Evolutionary conservation across 2,888 invertebrate species (phyloP).

Genomic region (Hipparchia semele): DNA sequence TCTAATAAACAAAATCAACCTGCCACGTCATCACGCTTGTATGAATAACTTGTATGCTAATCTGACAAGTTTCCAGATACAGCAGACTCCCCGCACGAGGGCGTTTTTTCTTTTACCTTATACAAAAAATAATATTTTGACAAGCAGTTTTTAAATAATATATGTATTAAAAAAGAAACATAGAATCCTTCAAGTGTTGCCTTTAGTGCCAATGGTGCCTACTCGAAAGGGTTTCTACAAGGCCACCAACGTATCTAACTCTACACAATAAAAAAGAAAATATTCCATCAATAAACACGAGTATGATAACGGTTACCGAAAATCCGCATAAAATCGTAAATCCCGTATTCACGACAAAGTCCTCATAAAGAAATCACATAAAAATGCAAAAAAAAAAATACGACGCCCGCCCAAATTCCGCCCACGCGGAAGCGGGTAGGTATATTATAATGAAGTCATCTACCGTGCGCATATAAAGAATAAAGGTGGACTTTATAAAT

Average conservation of each 20-base stretch:
- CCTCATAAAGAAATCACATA: constrained; percentile 6
- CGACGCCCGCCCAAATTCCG: not conserved
- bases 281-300: not conserved
- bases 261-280: not conserved
- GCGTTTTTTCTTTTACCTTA: too few species aligned
- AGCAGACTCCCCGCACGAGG: too few species aligned
- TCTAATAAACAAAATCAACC: too few species aligned
- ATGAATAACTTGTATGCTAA: too few species aligned
- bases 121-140: too few species aligned
- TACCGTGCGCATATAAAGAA: constrained; percentile 45
- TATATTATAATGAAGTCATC: constrained; percentile 38
- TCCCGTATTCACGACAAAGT: constrained; percentile 1
- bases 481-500: constrained; percentile 69
- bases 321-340: not conserved
- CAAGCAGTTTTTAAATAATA: too few species aligned
- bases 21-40: too few species aligned
- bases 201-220: too few species aligned
- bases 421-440: constrained; percentile 3
- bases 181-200: too few species aligned
- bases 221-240: not conserved
- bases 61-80: too few species aligned
- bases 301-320: not conserved
- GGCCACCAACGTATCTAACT: too few species aligned
- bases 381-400: constrained; percentile 28
- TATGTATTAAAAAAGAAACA: too few species aligned